Evolutionary conservation across 2,113 vertebrate genomes (phyloP), one percentile per base, ranked within the genome.

Genomic region (Coryphaenoides rupestris): DNA sequence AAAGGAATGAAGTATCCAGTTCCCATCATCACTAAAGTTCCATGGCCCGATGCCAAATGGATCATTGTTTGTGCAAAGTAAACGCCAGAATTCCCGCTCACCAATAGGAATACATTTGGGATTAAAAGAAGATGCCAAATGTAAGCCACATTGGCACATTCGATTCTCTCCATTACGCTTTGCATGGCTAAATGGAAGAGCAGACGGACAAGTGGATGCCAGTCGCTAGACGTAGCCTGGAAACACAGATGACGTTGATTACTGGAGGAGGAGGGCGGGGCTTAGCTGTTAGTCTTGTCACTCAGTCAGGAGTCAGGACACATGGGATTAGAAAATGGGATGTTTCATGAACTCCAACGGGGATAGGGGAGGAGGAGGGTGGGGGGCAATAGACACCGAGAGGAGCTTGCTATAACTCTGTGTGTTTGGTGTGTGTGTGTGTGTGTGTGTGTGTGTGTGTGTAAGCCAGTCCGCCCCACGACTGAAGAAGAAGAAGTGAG

Each of bases 201-300:
- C 49, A 70, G 63, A 76, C 58, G 77, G 70, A 76, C 71, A 72
- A 70, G 58, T 76, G 70, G 73, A 33, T 76, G 79, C 77, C 58
- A 47, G 45, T 63, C 21, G 79, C 77, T 57, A 47, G 45, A 64
- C 21, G 70, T 77, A 16, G 14, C 17, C 72, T 72, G 88, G 82
- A 89, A 87, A 87, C 86, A 82, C 80, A 85, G 64, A 83, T 84
- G 77, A 64, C 66, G 19, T 19, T 53, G 53, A 84, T 81, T 87
- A 82, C 19, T n/a, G 69, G 55, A 54, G 54, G 50, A 68, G 28
- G 28, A 5, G 28, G 28, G 28, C 10, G 28, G 28, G 28, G 26
- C 5, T 10, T 26, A 33, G 28, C 63, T 61, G 60, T 63, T 33
- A 73, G 77, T 88, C 73, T 68, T 80, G 76, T 80, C 80, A 68